These are phyloP conservation scores for Celastrina argiolus DNA, from an alignment of 2,888 invertebrate species.

Conservation along the genomic window DNA sequence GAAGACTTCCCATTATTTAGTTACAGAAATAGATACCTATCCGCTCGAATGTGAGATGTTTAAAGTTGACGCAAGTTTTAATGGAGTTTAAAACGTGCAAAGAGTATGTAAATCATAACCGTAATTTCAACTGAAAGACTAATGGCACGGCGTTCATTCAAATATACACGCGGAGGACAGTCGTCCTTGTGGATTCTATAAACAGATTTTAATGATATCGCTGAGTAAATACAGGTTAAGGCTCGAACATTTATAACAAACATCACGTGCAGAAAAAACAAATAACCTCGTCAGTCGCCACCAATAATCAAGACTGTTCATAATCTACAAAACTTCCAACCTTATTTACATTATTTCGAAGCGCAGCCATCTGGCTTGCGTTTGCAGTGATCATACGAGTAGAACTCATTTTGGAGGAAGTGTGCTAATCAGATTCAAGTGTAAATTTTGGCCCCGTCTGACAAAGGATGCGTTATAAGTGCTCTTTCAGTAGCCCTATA, in stretches of 20 bases:
- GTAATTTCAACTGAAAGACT: too few species aligned
- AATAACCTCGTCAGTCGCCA: background rate
- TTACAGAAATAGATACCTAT: slow-evolving; percentile 46
- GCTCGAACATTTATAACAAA: background rate
- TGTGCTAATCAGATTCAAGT: slow-evolving; percentile 10
- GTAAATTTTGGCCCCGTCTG: slow-evolving; percentile 14
- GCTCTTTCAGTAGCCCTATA: background rate
- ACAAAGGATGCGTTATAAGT: background rate
- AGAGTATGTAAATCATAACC: too few species aligned
- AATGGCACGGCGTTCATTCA: too few species aligned
- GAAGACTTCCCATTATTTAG: slow-evolving; percentile 73
- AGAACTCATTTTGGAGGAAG: slow-evolving; percentile 2
- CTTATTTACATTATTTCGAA: background rate
- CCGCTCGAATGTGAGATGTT: background rate
- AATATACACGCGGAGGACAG: too few species aligned
- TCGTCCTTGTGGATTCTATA: background rate
- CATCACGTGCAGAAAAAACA: background rate
- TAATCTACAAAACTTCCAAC: background rate
- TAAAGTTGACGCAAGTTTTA: too few species aligned
- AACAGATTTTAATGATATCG: background rate
- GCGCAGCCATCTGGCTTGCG: background rate
- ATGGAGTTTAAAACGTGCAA: background rate
- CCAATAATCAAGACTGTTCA: background rate
- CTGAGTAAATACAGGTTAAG: background rate
- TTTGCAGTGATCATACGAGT: background rate